Conservation (phyloP, 2,797 vertebrate genomes). For the Dendrocincla tyrannina region DNA sequence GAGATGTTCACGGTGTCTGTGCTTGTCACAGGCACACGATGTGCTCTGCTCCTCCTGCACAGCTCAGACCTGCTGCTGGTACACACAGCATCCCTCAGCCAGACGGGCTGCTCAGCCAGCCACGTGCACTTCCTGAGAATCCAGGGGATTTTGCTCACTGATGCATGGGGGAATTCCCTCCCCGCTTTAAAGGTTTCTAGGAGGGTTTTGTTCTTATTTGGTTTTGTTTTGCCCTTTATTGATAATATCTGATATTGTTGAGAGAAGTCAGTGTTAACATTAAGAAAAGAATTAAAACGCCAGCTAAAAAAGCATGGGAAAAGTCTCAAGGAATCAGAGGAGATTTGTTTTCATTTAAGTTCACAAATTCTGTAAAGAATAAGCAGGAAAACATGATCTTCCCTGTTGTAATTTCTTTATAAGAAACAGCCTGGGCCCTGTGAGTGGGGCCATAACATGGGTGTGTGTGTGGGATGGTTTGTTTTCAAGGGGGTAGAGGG, state of each 20-base stretch:
- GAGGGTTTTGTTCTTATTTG: not conserved
- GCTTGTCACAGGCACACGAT: accelerated
- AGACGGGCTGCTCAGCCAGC: not conserved
- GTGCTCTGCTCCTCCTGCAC: not conserved
- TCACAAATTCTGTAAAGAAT: not conserved
- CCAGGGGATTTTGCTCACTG: not conserved
- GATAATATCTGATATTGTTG: not conserved
- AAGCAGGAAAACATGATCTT: not conserved
- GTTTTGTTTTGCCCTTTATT: not conserved
- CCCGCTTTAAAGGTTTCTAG: not conserved
- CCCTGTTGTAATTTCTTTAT: not conserved
- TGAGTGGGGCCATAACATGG: not conserved
- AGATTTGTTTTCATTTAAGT: not conserved
- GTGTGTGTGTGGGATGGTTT: not conserved
- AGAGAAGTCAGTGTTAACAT: not conserved
- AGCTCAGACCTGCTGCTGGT: not conserved
- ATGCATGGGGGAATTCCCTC: not conserved
- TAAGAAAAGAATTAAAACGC: not conserved
- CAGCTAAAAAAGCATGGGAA: not conserved
- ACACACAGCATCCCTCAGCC: accelerated
- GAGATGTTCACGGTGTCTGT: not conserved
- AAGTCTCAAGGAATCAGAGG: not conserved
- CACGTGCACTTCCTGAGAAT: not conserved
- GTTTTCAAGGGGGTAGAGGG: not conserved
- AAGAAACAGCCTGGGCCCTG: not conserved